Base-by-base conservation (phyloP, 2,797 vertebrate species). In the Serranus cabrilla region DNA sequence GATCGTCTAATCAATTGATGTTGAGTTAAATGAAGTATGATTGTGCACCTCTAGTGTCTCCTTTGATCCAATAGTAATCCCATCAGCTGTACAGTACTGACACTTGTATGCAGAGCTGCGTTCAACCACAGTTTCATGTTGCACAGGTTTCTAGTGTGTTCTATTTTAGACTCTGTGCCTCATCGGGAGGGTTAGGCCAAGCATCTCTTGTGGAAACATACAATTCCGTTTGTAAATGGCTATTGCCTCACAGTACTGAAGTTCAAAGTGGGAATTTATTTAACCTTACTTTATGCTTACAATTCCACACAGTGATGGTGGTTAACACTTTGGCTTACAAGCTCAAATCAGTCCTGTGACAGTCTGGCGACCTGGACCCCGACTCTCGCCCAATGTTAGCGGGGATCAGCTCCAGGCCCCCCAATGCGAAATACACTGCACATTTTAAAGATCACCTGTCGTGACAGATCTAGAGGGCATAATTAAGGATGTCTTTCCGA, bases 141-240 rank as follows among this genome's bases (percentile, higher is more conserved):
- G 21, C 25, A 39, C 20, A 54, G n/a, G 5, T 58, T 49, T 64
- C 4, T 46, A 39, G 18, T 52, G 18, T 58, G 31, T 43, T 46
- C 21, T 74, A 61, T 70, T 70, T 74, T 18, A 77, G 69, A 73
- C 52, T 64, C 9, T 0, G 0, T 8, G 49, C 27, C 4, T 67
- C 56, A 17, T 4, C 10, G n/a, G 39, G 40, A 56, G 20, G 18
- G 3, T 55, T 4, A 60, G 60, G 57, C 57, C 25, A n/a, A 67
- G 56, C 12, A 27, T 51, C 49, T 66, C 61, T 66, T 37, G 40
- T 64, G n/a, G 21, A 54, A 64, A 39, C 25, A 16, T 40, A 56
- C 43, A 55, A n/a, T 10, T 16, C 43, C 0, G 12, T 31, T 50
- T 58, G 27, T 27, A 50, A 50, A 11, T 31, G 27, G 27, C 27